Evolutionary conservation across 2,888 invertebrate species (phyloP).

Genomic region (Monopis laevigella): DNA sequence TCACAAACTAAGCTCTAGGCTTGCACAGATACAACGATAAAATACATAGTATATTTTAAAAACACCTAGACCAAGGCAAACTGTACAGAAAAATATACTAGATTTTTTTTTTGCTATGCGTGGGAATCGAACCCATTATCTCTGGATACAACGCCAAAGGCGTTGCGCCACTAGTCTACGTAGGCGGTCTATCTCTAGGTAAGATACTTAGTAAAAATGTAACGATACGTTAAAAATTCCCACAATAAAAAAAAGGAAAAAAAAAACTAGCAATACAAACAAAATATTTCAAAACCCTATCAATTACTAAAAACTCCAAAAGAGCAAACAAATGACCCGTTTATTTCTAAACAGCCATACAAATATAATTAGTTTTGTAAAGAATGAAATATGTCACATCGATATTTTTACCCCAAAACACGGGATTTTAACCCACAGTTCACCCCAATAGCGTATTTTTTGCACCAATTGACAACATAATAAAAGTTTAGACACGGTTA

Average conservation of each 20-base stretch:
- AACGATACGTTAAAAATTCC: slow-evolving; percentile 8
- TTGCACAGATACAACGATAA: no score
- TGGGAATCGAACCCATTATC: no score
- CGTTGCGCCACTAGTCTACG: no score
- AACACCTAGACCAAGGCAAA: no score
- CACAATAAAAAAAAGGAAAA: slow-evolving; percentile 24
- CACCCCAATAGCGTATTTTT: slow-evolving; percentile 37
- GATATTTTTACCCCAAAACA: slow-evolving; percentile 59
- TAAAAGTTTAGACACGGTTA: slow-evolving; percentile 24
- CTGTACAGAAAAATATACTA: no score
- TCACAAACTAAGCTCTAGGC: no score
- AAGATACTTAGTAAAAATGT: no score
- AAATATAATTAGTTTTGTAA: slow-evolving; percentile 60
- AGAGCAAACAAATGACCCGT: slow-evolving; percentile 38
- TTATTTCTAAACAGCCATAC: slow-evolving; percentile 43
- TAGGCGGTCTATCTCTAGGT: no score
- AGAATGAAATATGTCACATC: slow-evolving; percentile 33
- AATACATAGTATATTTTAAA: no score
- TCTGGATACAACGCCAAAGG: no score
- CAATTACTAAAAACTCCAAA: slow-evolving; percentile 28
- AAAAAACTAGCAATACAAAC: slow-evolving; percentile 14
- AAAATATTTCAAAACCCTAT: slow-evolving; percentile 30
- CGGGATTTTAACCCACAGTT: slow-evolving; percentile 49
- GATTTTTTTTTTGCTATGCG: no score
- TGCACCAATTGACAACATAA: slow-evolving; percentile 42